These are phyloP conservation scores for Bettongia penicillata DNA, from an alignment of 2,113 vertebrate species.

Conservation along the genomic window DNA sequence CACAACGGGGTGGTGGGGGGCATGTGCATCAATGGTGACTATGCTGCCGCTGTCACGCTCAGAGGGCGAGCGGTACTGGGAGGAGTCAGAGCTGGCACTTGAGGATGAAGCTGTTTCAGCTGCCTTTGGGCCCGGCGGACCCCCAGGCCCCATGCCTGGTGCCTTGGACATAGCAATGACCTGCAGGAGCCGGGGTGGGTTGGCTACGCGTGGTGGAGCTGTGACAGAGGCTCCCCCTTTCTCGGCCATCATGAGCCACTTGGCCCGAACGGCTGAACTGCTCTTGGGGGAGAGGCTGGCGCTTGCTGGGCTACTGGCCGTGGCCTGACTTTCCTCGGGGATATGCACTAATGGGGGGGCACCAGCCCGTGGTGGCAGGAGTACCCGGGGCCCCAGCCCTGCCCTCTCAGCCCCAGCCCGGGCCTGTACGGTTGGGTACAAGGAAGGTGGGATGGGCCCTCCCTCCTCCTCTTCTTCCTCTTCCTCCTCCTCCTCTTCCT, in stretches of 20 bases:
- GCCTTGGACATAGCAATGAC: slow-evolving; percentile 96
- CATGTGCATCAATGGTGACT: slow-evolving; percentile 92
- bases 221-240: slow-evolving; percentile 74
- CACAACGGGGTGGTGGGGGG: slow-evolving; percentile 91
- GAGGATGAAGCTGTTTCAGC: slow-evolving; percentile 90
- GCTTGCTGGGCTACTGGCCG: background rate
- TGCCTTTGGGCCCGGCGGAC: slow-evolving; percentile 84
- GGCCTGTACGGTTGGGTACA: slow-evolving; percentile 87
- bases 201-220: slow-evolving; percentile 77
- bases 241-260: slow-evolving; percentile 94
- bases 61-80: slow-evolving; percentile 89
- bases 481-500: slow-evolving; percentile 75
- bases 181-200: slow-evolving; percentile 92
- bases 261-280: slow-evolving; percentile 88
- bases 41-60: slow-evolving; percentile 90
- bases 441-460: slow-evolving; percentile 84
- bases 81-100: slow-evolving; percentile 91
- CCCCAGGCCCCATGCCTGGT: slow-evolving; percentile 81
- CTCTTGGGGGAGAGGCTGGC: slow-evolving; percentile 84
- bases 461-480: slow-evolving; percentile 65
- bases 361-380: slow-evolving; percentile 88
- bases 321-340: slow-evolving; percentile 87
- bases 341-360: slow-evolving; percentile 89
- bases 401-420: slow-evolving; percentile 76
- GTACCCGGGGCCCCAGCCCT: slow-evolving; percentile 85